These are phyloP conservation scores for Toxostoma redivivum DNA, from an alignment of 2,113 vertebrate species.

Conservation along the genomic window DNA sequence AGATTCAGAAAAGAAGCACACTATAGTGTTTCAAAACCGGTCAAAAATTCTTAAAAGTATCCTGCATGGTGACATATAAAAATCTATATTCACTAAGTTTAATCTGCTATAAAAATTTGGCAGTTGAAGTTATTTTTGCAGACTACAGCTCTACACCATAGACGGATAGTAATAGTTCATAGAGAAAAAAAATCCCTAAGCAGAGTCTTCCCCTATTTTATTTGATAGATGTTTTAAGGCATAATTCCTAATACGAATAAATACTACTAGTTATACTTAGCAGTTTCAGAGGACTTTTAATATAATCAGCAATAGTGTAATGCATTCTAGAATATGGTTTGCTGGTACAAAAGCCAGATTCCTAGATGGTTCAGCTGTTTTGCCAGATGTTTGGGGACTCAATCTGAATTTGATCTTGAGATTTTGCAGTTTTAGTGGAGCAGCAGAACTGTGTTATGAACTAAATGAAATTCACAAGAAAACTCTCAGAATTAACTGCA, in stretches of 20 bases:
- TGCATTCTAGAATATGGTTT: background rate
- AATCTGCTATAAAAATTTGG: constrained; percentile 50
- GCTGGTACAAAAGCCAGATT: background rate
- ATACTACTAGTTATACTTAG: background rate
- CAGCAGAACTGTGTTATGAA: background rate
- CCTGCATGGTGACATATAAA: constrained; percentile 35
- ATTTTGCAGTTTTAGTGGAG: background rate
- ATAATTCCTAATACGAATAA: background rate
- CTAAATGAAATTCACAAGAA: background rate
- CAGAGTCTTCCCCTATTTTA: background rate
- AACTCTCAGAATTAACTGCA: background rate
- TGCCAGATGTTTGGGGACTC: background rate
- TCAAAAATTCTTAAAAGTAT: constrained; percentile 35
- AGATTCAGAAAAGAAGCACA: constrained; percentile 29
- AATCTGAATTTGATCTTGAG: background rate
- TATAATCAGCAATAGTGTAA: background rate
- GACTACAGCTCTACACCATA: background rate
- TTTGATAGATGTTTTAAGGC: background rate
- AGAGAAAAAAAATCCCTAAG: background rate
- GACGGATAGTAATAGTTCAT: background rate
- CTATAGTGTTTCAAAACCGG: constrained; percentile 28
- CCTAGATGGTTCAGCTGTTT: background rate
- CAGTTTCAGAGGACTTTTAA: background rate
- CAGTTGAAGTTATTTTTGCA: constrained; percentile 35
- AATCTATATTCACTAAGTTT: constrained; percentile 37